Percentiles rank a stretch among this genome's conserved stretches.
These are phyloP conservation scores for Taphrorychus bicolor DNA, from an alignment of 2,888 invertebrate genomes.

Conservation along the genomic window DNA sequence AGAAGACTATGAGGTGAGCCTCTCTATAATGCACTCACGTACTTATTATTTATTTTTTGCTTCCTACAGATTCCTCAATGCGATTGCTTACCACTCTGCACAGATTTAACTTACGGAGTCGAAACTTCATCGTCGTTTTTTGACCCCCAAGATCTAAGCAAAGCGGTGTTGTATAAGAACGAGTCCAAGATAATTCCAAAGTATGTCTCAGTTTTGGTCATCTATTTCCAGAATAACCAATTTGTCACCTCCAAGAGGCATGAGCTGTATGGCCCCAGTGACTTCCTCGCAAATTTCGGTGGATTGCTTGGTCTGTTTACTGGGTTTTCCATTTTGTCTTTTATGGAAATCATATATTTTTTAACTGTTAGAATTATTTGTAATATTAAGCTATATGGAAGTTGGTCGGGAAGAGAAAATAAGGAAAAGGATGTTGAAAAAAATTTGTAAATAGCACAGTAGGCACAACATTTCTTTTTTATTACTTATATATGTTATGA, in stretches of 20 bases:
- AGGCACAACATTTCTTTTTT: too few relatives aligned
- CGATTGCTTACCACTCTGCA: conserved; percentile 68
- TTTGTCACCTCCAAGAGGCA: conserved; percentile 49
- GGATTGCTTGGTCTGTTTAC: conserved; percentile 51
- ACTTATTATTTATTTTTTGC: too few relatives aligned
- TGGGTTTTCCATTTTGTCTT: conserved; percentile 59
- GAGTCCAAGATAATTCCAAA: too few relatives aligned
- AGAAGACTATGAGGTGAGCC: too few relatives aligned
- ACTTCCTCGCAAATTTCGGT: conserved; percentile 51
- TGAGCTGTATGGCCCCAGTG: conserved; percentile 50
- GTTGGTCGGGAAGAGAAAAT: conserved; percentile 52
- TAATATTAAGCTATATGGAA: conserved; percentile 52
- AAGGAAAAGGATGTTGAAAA: conserved; percentile 12
- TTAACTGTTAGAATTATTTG: conserved; percentile 59
- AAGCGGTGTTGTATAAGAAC: too few relatives aligned
- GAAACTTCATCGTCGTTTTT: too few relatives aligned
- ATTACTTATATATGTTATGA: too few relatives aligned
- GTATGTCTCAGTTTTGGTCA: conserved; percentile 42
- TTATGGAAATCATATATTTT: conserved; percentile 65
- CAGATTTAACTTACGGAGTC: conserved; percentile 71
- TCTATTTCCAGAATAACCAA: conserved; percentile 47
- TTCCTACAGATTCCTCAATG: conserved; percentile 57
- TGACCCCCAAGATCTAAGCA: too few relatives aligned
- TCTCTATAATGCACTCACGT: too few relatives aligned
- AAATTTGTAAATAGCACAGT: conserved; percentile 3